phyloP scores from a whole-genome alignment of 2,113 vertebrate genomes.

The Zosterops japonicus region DNA sequence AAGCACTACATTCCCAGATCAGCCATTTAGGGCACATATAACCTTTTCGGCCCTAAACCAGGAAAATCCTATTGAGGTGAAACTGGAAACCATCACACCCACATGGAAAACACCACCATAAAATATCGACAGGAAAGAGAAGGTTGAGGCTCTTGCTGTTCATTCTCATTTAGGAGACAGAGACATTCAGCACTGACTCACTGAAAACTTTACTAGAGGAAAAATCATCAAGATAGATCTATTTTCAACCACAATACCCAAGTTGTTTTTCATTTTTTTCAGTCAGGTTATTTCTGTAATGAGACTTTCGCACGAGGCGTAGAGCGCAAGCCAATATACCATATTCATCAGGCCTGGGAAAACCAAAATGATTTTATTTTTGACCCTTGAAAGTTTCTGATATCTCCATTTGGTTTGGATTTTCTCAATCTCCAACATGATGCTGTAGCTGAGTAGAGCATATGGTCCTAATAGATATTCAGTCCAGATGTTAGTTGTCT shows the following conservation, averaged over 20 bases:
- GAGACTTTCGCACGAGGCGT: background rate
- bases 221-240: constrained; percentile 51
- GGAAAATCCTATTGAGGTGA: background rate
- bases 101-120: background rate
- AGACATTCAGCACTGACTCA: constrained; percentile 1
- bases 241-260: constrained; percentile 61
- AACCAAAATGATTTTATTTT: constrained; percentile 75
- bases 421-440: constrained; percentile 71
- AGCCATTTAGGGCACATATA: background rate
- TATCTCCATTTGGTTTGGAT: constrained; percentile 80
- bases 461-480: constrained; percentile 79
- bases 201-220: constrained; percentile 18
- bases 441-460: constrained; percentile 67
- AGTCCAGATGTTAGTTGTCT: constrained; percentile 80
- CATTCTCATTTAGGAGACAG: constrained; percentile 57
- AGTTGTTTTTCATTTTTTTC: constrained; percentile 50
- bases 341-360: constrained; percentile 45
- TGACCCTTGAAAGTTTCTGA: constrained; percentile 76
- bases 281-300: constrained; percentile 60
- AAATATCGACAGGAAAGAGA: background rate
- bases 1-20: background rate
- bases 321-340: background rate
- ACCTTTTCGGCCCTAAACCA: background rate
- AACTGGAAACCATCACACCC: constrained; percentile 28
- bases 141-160: constrained; percentile 24